These are phyloP conservation scores for Prunella fulvescens DNA, from an alignment of 2,113 vertebrate genomes.

Conservation along the genomic window DNA sequence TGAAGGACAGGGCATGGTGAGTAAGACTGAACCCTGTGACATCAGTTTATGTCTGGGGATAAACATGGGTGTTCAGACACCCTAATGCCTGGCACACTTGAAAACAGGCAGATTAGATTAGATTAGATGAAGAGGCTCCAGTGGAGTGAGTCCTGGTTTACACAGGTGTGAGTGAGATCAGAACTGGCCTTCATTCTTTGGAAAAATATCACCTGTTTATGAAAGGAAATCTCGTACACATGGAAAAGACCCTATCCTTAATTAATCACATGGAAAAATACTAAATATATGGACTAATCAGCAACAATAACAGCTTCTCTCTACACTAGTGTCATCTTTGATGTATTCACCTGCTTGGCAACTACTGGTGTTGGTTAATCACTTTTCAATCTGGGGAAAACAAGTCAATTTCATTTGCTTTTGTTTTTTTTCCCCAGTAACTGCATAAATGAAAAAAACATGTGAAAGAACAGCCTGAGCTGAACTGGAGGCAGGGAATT, in stretches of 20 bases:
- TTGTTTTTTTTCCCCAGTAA: background rate
- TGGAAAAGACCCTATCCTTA: background rate
- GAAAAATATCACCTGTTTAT: conserved; percentile 19
- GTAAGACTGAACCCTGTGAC: background rate
- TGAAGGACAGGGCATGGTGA: conserved; percentile 26
- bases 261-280: conserved; percentile 25
- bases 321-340: background rate
- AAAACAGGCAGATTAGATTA: background rate
- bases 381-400: background rate
- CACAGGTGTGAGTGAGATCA: conserved; percentile 56
- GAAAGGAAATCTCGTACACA: conserved; percentile 16
- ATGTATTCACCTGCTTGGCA: conserved; percentile 12
- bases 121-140: background rate
- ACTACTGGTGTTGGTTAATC: background rate
- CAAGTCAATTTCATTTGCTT: background rate
- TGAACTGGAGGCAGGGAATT: background rate
- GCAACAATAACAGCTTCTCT: background rate
- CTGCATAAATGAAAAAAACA: background rate
- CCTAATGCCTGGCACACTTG: background rate
- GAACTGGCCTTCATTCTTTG: conserved; percentile 36
- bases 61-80: background rate
- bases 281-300: background rate
- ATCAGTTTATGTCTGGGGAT: background rate
- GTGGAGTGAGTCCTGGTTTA: conserved; percentile 24
- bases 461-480: background rate